Evolutionary conservation across 2,888 invertebrate genomes (phyloP), one percentile per base, ranked within the genome.

Genomic region (Meloe dianella): DNA sequence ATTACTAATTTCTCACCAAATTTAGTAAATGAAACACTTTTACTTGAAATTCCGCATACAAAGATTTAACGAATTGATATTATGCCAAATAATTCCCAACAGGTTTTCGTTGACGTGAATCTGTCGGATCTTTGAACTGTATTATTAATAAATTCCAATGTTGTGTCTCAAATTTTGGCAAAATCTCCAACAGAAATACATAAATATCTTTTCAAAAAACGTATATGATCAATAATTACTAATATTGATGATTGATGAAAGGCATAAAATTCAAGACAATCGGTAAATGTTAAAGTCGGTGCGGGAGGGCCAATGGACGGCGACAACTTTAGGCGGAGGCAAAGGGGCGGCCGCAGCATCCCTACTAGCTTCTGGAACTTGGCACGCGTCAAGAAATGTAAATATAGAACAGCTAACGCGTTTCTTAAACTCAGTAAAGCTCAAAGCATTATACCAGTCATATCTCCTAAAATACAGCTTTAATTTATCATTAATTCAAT

Each of bases 341-440:
- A 66, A 64, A 66, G 64, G 61, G 66, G 60, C 61, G 63, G 47
- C 60, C 41, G 54, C 58, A 69, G 66, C 68, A 69, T 72, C 68
- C 75, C 71, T 75, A 78, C 78, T 78, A 77, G 75, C 78, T 76
- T 80, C 79, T 80, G 79, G 82, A 80, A 80, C 80, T 83, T 84
- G 84, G 84, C 84, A 84, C 84, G 83, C 83, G 83, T 82, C 82
- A 78, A 80, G 76, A 80, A 80, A 79, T 79, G 79, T 83, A 83
- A 84, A 84, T 83, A 83, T 84, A 84, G 84, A 82, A 82, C 82
- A 81, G 81, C 81, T 80, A 81, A 79, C 81, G 79, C 80, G 76
- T 79, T 79, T 78, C 80, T 79, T 73, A 74, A 77, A 79, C 78
- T 78, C 80, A 81, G 82, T 82, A 77, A 77, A 76, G 77, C 78